Base-by-base conservation (phyloP, 2,797 vertebrate genomes). In the Toxotes lorentzi region DNA sequence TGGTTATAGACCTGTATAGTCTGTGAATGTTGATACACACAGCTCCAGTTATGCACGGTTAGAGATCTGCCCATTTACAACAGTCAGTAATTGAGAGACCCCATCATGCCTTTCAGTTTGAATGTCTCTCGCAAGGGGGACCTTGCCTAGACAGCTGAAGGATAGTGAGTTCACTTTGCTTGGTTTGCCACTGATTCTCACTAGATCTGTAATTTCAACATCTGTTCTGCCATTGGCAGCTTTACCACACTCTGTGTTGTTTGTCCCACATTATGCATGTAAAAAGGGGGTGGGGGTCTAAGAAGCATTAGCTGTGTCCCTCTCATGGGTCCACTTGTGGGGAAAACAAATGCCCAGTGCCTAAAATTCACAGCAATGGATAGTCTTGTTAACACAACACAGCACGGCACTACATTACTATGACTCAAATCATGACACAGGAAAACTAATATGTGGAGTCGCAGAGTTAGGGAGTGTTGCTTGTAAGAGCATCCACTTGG, bases 311-410 rank as follows among this genome's bases (percentile, higher is more conserved):
- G 16, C 30, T 50, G 21, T 70, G 43, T 41, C 13, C 30, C 40
- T 69, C 35, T 64, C 51, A 19, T 48, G 57, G 60, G 65, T 34
- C 53, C 58, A 73, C 19, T 50, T 73, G 48, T 70, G 67, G 35
- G 35, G 43, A 63, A 43, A 32, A 14, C 34, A 64, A 68, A 73
- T 70, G 40, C 13, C 62, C n/a, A 34, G 10, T 66, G 27, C 23
- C 32, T 35, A 11, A 56, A 70, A 57, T 61, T 50, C n/a, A 70
- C 19, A 50, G 32, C 40, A 43, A 34, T 41, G 23, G 50, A 34
- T 40, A 48, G 64, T 12, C 75, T 65, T 73, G 59, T 73, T 54
- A 69, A 60, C 63, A 45, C 69, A 69, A 60, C 63, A 45, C 69
- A 68, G 63, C 59, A 53, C 7, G 62, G 23, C 32, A 24, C 53